These are phyloP conservation scores for Spisula solida DNA, from an alignment of 2,888 invertebrate species.

Conservation along the genomic window DNA sequence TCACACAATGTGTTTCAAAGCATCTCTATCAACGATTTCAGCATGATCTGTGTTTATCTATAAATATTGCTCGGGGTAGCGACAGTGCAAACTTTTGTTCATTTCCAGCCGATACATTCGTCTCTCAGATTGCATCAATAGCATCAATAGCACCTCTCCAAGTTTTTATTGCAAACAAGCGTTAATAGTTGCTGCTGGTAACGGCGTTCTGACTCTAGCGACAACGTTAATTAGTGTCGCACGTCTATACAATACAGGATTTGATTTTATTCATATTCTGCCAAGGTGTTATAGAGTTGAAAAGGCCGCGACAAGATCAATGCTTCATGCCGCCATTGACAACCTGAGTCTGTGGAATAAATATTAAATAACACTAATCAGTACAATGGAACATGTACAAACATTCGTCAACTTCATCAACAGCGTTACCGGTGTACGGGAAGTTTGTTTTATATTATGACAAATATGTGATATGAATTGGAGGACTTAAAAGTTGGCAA, in stretches of 20 bases:
- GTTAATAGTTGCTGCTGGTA: neutral
- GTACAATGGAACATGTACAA: neutral
- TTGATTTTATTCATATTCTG: constrained; percentile 1
- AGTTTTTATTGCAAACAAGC: neutral
- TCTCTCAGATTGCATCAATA: neutral
- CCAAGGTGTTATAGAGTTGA: neutral
- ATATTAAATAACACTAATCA: neutral
- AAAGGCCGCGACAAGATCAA: neutral
- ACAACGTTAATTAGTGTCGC: neutral
- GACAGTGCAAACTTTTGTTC: neutral
- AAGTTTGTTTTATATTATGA: neutral
- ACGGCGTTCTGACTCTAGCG: neutral
- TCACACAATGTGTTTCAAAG: no score
- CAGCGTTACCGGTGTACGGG: neutral
- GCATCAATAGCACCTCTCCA: neutral
- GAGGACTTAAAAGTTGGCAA: neutral
- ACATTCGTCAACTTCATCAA: neutral
- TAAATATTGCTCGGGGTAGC: neutral
- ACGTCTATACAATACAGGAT: neutral
- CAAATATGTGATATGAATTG: neutral
- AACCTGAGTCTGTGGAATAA: neutral
- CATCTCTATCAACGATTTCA: no score
- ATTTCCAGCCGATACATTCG: neutral
- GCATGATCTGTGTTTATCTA: no score
- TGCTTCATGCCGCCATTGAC: neutral